These are phyloP conservation scores for Papilio polytes DNA, from an alignment of 1,140 invertebrate species.

Conservation along the genomic window DNA sequence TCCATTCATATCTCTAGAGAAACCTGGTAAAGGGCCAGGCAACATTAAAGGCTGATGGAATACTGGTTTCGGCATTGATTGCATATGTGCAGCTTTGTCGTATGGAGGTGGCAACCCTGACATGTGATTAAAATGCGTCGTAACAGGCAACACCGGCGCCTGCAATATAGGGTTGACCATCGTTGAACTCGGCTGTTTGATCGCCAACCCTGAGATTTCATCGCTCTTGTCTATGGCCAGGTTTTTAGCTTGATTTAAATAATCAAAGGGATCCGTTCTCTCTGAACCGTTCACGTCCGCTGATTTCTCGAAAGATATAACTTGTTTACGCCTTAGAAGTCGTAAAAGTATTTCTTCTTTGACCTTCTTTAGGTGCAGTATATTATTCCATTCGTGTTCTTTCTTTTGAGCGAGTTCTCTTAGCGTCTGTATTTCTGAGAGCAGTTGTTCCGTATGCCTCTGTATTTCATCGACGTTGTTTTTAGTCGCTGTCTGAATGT, in stretches of 20 bases:
- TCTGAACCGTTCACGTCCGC: slow-evolving; percentile 73
- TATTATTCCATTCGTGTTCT: slow-evolving; percentile 93
- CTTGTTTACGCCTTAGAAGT: slow-evolving; percentile 87
- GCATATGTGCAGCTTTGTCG: slow-evolving; percentile 77
- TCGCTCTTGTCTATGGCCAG: slow-evolving; percentile 79
- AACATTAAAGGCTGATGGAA: slow-evolving; percentile 74
- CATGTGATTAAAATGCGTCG: slow-evolving; percentile 72
- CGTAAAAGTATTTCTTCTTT: slow-evolving; percentile 91
- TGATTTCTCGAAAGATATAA: slow-evolving; percentile 81
- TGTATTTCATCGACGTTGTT: slow-evolving; percentile 85
- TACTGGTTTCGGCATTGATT: slow-evolving; percentile 75
- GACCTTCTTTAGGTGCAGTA: slow-evolving; percentile 90
- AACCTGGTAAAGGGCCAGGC: slow-evolving; percentile 74
- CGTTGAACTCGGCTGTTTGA: slow-evolving; percentile 67
- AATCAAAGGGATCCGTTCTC: slow-evolving; percentile 71
- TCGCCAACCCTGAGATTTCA: slow-evolving; percentile 75
- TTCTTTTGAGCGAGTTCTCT: slow-evolving; percentile 89
- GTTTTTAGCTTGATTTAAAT: slow-evolving; percentile 75
- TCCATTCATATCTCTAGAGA: slow-evolving; percentile 82
- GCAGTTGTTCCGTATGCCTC: slow-evolving; percentile 84
- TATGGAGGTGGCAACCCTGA: slow-evolving; percentile 76
- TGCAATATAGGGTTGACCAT: slow-evolving; percentile 70
- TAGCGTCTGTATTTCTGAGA: slow-evolving; percentile 87
- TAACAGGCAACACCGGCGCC: slow-evolving; percentile 67
- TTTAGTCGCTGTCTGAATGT: slow-evolving; percentile 84